phyloP scores from a whole-genome alignment of 2,797 vertebrate genomes.

The Coregonus ussuriensis region DNA sequence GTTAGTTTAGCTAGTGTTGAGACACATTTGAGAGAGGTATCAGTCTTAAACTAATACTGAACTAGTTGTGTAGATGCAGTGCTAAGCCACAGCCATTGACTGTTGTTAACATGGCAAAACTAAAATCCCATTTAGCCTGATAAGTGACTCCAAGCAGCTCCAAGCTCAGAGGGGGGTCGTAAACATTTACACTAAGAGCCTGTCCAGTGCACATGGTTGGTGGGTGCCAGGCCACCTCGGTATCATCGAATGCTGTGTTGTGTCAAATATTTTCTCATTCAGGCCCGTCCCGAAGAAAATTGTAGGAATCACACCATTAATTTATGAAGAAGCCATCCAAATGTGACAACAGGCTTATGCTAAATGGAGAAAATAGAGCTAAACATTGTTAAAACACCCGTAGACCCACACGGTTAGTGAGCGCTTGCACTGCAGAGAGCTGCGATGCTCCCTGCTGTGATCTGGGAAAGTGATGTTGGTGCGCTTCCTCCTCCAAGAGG shows the following conservation, averaged over 20 bases:
- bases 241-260: slow-evolving; percentile 83
- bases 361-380: slow-evolving; percentile 85
- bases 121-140: slow-evolving; percentile 76
- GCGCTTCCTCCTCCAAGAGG: slow-evolving; percentile 80
- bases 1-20: background rate
- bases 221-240: slow-evolving; percentile 83
- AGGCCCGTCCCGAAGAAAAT: slow-evolving; percentile 82
- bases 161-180: slow-evolving; percentile 83
- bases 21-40: background rate
- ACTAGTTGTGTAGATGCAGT: slow-evolving; percentile 35
- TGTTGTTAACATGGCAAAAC: slow-evolving; percentile 67
- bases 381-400: slow-evolving; percentile 88
- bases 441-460: slow-evolving; percentile 86
- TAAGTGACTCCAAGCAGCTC: slow-evolving; percentile 80
- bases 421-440: slow-evolving; percentile 45
- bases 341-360: slow-evolving; percentile 88
- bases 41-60: background rate
- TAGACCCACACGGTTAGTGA: slow-evolving; percentile 85
- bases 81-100: slow-evolving; percentile 44
- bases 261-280: slow-evolving; percentile 85
- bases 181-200: slow-evolving; percentile 88
- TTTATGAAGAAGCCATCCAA: slow-evolving; percentile 83
- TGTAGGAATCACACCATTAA: slow-evolving; percentile 85
- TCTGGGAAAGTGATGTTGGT: slow-evolving; percentile 87
- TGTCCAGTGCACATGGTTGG: slow-evolving; percentile 85